These are phyloP conservation scores for Chelidonichthys spinosus DNA, from an alignment of 2,797 vertebrate species.

Conservation along the genomic window DNA sequence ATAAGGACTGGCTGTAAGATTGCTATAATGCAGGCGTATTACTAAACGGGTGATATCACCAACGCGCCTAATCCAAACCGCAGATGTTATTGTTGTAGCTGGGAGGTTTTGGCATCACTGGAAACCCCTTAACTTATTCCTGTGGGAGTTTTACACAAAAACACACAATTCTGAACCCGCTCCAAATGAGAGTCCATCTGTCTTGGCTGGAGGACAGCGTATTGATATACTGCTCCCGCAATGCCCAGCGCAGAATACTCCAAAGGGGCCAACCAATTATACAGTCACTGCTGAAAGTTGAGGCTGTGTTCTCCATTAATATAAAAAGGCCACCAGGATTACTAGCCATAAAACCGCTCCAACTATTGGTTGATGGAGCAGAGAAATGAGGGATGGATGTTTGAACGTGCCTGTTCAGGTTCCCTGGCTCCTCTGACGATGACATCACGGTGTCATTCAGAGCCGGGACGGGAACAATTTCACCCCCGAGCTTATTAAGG, in stretches of 20 bases:
- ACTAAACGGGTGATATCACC: conserved; percentile 70
- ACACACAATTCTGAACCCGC: conserved; percentile 49
- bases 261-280: conserved; percentile 62
- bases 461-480: conserved; percentile 2
- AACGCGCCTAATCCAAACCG: conserved; percentile 67
- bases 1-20: conserved; percentile 55
- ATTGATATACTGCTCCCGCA: conserved; percentile 62
- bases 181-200: conserved; percentile 61
- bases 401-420: neutral
- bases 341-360: conserved; percentile 80
- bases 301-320: conserved; percentile 64
- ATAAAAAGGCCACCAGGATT: conserved; percentile 81
- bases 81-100: conserved; percentile 75
- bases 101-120: conserved; percentile 64
- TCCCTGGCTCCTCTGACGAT: neutral
- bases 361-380: conserved; percentile 66
- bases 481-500: too few relatives aligned
- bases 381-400: conserved; percentile 4
- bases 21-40: conserved; percentile 60
- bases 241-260: conserved; percentile 61
- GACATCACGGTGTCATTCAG: conserved; percentile 14
- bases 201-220: conserved; percentile 49
- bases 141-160: conserved; percentile 56
- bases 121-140: conserved; percentile 62
- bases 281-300: conserved; percentile 48